Evolutionary conservation across 2,113 vertebrate species (phyloP).

Genomic region (Triplophysa rosa): DNA sequence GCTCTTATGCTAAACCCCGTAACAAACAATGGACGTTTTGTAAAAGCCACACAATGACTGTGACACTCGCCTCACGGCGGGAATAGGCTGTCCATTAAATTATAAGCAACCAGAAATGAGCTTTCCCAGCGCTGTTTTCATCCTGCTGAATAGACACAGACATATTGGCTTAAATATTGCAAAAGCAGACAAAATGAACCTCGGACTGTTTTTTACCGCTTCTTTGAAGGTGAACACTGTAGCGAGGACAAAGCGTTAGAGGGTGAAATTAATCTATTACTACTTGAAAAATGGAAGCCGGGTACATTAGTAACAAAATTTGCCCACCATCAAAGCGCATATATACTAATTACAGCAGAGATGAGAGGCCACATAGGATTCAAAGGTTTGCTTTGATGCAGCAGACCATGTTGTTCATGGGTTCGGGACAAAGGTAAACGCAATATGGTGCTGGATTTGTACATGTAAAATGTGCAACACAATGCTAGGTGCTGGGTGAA

Average conservation of each 20-base stretch:
- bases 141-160: not conserved
- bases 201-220: not conserved
- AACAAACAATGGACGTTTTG: slow-evolving; percentile 20
- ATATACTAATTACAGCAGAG: slow-evolving; percentile 26
- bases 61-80: not conserved
- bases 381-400: slow-evolving; percentile 17
- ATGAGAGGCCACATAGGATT: slow-evolving; percentile 25
- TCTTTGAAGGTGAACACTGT: slow-evolving; percentile 5
- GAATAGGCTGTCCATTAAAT: slow-evolving; percentile 24
- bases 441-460: not conserved
- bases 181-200: slow-evolving; percentile 13
- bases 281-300: slow-evolving; percentile 1
- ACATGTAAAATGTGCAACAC: not conserved
- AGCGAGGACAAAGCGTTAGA: not conserved
- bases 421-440: slow-evolving; percentile 13
- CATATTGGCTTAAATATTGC: slow-evolving; percentile 10
- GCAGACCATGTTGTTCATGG: slow-evolving; percentile 1
- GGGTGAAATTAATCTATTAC: slow-evolving; percentile 21
- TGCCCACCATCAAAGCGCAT: slow-evolving; percentile 28
- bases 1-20: slow-evolving; percentile 32
- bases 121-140: not conserved
- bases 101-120: slow-evolving; percentile 17
- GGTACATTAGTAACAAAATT: not conserved
- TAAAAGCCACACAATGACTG: slow-evolving; percentile 26
- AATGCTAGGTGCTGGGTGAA: too few relatives aligned